phyloP scores from a whole-genome alignment of 2,797 vertebrate genomes.

The Tragopan temminckii region DNA sequence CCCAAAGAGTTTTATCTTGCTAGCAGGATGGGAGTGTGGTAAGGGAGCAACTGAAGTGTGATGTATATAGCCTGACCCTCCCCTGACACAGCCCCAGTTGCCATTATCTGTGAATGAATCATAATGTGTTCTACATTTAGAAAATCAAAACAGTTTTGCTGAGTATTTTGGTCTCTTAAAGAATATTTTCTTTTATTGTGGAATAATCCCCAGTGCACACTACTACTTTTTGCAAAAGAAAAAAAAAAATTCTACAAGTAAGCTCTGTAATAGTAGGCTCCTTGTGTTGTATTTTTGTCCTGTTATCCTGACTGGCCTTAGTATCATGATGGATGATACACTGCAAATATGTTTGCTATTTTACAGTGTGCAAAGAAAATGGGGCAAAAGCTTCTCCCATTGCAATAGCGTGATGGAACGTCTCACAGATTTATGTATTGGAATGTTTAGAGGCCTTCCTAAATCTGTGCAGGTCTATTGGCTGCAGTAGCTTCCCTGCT shows the following conservation, averaged over 20 bases:
- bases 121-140: background rate
- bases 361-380: background rate
- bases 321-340: accelerated
- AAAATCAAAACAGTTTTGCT: background rate
- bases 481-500: background rate
- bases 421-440: background rate
- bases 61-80: background rate
- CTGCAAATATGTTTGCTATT: background rate
- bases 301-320: background rate
- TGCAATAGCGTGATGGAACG: background rate
- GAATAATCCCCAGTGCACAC: background rate
- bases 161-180: background rate
- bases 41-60: background rate
- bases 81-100: background rate
- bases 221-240: background rate
- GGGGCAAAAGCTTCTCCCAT: background rate
- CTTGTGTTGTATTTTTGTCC: background rate
- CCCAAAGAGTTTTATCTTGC: conserved; percentile 44
- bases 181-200: background rate
- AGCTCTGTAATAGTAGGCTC: background rate
- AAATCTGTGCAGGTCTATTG: accelerated
- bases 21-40: background rate
- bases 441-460: background rate
- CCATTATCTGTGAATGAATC: background rate
- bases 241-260: background rate